Evolutionary conservation across 1,140 invertebrate genomes (phyloP), one percentile per base, ranked within the genome.

Genomic region (Hyles vespertilio): DNA sequence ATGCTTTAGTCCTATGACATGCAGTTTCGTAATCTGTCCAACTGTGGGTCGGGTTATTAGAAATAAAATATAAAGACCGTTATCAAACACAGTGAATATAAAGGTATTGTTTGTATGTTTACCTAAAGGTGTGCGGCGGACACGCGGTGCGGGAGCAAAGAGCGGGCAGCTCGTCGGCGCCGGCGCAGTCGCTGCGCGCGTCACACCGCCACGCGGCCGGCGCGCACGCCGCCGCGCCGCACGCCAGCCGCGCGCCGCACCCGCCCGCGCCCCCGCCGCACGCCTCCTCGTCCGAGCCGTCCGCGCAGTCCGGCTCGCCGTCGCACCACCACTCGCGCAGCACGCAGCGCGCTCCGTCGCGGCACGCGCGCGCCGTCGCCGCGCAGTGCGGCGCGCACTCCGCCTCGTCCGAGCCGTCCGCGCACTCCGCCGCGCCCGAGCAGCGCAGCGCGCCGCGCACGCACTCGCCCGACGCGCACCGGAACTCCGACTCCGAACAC

Each of bases 261-360:
- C 84, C 52, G 34, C 0, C 91, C 91, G 79, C 80, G 2, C 91
- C 91, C 69, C 94, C 92, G 81, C 93, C 54, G 61, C 45, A 34
- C 32, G 11, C 12, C n/a, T 56, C 65, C 78, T 97, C 96, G 85
- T 98, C 97, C 36, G 93, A 94, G 32, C 91, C 91, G 81, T 96
- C 95, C 3, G 88, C 87, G 81, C 95, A 96, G 70, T 96, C 93
- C 65, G 92, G 90, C 48, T 89, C 88, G 1, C 92, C 92, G 84
- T 96, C 94, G 76, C 95, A 96, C 22, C 92, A 90, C 69, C 92
- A 91, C 43, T 89, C 86, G n/a, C 45, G 36, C 36, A 40, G 36
- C 36, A 40, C 36, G 36, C 36, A 40, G 2, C 59, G 65, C 59
- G 72, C 10, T 53, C 70, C 79, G 59, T 74, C 65, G 8, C 50